Evolutionary conservation across 2,888 invertebrate species (phyloP).

Genomic region (Oxyteleia sp.): DNA sequence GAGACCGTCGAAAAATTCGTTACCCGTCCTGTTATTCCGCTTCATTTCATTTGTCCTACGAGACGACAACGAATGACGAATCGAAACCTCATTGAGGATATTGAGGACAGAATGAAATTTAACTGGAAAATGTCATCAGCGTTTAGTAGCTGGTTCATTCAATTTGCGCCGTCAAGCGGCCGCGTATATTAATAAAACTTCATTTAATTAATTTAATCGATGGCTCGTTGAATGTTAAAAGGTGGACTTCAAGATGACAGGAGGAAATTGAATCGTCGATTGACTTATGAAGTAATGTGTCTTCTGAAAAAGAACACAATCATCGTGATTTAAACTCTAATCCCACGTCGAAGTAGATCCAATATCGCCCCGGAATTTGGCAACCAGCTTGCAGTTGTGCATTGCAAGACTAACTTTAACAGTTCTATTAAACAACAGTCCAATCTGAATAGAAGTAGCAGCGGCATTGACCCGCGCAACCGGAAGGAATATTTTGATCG

Average conservation of each 20-base stretch:
- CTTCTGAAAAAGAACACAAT: conserved; percentile 3
- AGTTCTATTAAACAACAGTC: conserved; percentile 6
- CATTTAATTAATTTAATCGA: conserved; percentile 22
- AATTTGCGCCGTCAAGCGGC: conserved; percentile 1
- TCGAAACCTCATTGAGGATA: neutral
- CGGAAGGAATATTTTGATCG: neutral
- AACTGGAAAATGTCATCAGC: conserved; percentile 18
- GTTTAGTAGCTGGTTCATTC: conserved; percentile 15
- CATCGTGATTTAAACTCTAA: too few relatives aligned
- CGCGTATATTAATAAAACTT: conserved; percentile 23
- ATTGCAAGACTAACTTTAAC: neutral
- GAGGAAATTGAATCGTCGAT: conserved; percentile 13
- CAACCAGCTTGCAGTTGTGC: conserved; percentile 4
- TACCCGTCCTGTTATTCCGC: neutral
- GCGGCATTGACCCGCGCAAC: conserved; percentile 3
- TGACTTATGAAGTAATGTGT: conserved; percentile 1
- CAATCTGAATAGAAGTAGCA: conserved; percentile 8
- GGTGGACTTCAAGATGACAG: neutral
- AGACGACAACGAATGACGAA: conserved; percentile 16
- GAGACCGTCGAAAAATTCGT: neutral
- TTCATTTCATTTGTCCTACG: neutral
- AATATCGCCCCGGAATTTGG: conserved; percentile 13
- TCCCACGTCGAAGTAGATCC: neutral
- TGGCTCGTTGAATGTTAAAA: conserved; percentile 17
- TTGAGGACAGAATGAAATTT: conserved; percentile 16